These are phyloP conservation scores for Burhinus bistriatus DNA, from an alignment of 2,113 vertebrate genomes.

Conservation along the genomic window DNA sequence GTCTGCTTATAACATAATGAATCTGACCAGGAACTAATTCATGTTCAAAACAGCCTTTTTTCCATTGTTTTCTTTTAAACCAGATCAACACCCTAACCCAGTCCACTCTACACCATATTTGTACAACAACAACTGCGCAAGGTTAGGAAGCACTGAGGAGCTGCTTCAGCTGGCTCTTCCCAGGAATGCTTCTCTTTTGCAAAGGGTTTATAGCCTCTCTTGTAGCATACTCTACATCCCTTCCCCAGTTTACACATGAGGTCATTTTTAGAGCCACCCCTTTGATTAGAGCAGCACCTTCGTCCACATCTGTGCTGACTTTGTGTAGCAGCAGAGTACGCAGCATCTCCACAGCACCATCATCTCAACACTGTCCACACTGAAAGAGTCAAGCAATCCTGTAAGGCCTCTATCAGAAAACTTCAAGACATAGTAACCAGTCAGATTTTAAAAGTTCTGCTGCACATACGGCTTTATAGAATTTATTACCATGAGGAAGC, in stretches of 20 bases:
- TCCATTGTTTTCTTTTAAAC: background rate
- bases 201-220: background rate
- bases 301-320: rapidly evolving
- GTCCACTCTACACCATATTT: background rate
- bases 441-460: background rate
- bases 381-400: background rate
- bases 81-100: background rate
- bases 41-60: background rate
- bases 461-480: background rate
- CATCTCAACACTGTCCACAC: background rate
- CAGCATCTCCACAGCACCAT: background rate
- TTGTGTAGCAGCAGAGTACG: background rate
- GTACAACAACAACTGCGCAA: background rate
- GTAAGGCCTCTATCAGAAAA: background rate
- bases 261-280: background rate
- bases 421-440: background rate
- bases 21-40: background rate
- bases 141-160: background rate
- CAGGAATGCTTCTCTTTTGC: background rate
- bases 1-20: background rate
- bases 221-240: background rate
- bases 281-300: background rate
- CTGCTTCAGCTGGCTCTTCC: background rate
- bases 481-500: background rate
- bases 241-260: background rate